phyloP scores from a whole-genome alignment of 1,140 invertebrate species.

The Lepidotrigona ventralis region DNA sequence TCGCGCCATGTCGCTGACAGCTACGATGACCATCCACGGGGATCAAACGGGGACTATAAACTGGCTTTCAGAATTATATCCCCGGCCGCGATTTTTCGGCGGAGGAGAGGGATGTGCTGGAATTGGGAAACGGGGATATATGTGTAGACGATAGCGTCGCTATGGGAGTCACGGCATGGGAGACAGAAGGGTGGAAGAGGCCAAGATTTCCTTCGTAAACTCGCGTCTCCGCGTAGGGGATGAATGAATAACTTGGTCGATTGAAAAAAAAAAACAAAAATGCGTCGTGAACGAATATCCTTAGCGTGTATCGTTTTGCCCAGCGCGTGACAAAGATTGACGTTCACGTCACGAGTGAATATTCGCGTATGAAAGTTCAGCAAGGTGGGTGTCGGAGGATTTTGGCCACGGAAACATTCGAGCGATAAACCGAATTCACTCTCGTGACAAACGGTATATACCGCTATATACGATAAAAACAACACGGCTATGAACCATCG shows the following conservation, averaged over 20 bases:
- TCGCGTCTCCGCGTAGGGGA: not conserved
- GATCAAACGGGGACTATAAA: slow-evolving; percentile 30
- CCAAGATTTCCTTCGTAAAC: not conserved
- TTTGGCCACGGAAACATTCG: not conserved
- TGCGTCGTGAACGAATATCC: not conserved
- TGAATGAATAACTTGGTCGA: not conserved
- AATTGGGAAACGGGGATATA: slow-evolving; percentile 7
- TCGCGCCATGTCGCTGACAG: slow-evolving; percentile 39
- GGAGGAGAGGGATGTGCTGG: not conserved
- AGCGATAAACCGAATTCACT: not conserved
- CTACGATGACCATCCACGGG: slow-evolving; percentile 53
- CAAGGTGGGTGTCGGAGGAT: not conserved
- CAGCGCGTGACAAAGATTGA: not conserved
- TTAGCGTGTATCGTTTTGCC: not conserved
- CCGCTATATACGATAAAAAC: not conserved
- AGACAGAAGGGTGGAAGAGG: not conserved
- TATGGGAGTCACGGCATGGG: not conserved
- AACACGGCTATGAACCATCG: not conserved
- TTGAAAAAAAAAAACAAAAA: not conserved
- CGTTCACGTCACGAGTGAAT: not conserved
- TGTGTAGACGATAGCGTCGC: not conserved
- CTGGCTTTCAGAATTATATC: not conserved
- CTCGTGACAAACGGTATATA: not conserved
- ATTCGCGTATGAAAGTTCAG: not conserved
- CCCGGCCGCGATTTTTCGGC: not conserved